Percentiles rank a stretch among this genome's conserved stretches.
phyloP scores from a whole-genome alignment of 2,888 invertebrate species.

The Heteromurus nitidus region DNA sequence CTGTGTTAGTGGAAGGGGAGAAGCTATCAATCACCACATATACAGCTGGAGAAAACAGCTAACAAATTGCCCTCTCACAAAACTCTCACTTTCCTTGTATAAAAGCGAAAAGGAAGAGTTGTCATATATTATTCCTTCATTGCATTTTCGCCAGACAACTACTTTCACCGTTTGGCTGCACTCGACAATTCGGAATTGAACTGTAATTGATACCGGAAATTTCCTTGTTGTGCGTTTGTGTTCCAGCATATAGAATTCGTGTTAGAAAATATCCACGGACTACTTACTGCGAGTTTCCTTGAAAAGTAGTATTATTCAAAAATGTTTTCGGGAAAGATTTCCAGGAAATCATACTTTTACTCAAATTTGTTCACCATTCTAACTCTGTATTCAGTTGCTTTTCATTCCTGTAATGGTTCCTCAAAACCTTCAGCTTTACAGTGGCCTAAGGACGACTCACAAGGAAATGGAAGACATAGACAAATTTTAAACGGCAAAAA shows the following conservation, averaged over 20 bases:
- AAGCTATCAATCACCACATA: constrained; percentile 47
- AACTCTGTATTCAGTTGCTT: no score
- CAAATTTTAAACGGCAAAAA: no score
- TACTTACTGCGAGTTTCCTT: not conserved
- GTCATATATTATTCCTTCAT: not conserved
- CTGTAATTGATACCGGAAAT: no score
- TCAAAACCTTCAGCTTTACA: no score
- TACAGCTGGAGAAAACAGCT: constrained; percentile 42
- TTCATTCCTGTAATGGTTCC: no score
- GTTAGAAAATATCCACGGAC: not conserved
- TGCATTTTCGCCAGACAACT: not conserved
- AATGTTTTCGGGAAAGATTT: no score
- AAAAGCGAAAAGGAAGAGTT: constrained; percentile 22
- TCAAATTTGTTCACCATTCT: no score
- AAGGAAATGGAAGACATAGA: not conserved
- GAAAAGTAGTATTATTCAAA: no score
- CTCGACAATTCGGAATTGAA: no score
- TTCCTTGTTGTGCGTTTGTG: not conserved
- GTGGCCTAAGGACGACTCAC: not conserved
- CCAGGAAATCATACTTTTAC: no score
- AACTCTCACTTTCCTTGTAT: not conserved
- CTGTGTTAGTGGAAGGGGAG: not conserved
- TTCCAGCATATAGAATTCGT: not conserved
- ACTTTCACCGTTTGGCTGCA: no score
- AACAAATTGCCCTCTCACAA: constrained; percentile 20